Conservation (phyloP, 2,888 invertebrate species). For the Zaprionus bogoriensis region DNA sequence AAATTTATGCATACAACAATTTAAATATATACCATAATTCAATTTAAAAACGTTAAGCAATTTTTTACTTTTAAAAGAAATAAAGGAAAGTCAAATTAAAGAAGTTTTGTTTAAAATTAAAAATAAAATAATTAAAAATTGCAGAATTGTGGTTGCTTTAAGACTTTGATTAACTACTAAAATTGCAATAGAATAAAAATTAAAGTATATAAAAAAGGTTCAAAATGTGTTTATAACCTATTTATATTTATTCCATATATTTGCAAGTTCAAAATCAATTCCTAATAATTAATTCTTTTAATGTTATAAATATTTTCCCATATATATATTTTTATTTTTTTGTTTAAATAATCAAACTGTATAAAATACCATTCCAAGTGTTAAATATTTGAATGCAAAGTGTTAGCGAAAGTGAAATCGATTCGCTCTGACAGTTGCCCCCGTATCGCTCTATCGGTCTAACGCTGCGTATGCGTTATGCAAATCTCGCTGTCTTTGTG, state of each 20-base stretch:
- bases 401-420: neutral
- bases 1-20: neutral
- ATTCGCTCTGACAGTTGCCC: neutral
- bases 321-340: no score
- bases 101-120: neutral
- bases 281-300: no score
- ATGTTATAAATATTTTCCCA: no score
- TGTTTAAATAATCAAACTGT: no score
- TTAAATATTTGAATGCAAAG: neutral
- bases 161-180: neutral
- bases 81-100: no score
- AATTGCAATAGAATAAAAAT: neutral
- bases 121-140: neutral
- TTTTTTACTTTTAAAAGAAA: no score
- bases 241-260: no score
- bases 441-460: neutral
- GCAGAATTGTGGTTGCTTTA: neutral
- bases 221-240: no score
- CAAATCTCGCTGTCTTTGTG: constrained; percentile 31
- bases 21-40: neutral
- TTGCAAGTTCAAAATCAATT: no score
- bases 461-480: constrained; percentile 26
- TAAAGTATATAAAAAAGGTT: no score
- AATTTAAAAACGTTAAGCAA: no score
- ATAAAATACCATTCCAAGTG: no score